These are phyloP conservation scores for Neodiprion pinetum DNA, from an alignment of 1,140 invertebrate genomes.

Conservation along the genomic window DNA sequence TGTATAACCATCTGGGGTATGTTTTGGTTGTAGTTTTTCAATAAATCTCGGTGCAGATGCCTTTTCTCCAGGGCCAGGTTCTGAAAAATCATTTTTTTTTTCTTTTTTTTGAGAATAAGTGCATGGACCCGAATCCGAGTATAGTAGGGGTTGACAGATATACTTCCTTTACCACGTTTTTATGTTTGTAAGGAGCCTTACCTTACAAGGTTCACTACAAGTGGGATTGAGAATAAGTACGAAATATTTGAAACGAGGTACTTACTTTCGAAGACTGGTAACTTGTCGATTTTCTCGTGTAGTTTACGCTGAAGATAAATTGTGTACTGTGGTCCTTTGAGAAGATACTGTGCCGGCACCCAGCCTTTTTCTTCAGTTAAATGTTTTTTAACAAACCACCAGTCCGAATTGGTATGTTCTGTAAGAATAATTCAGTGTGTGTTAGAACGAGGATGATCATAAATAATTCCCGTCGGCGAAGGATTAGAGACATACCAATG, in stretches of 20 bases:
- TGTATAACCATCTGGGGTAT: slow-evolving; percentile 84
- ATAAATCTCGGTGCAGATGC: slow-evolving; percentile 83
- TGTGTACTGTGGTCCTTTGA: slow-evolving; percentile 82
- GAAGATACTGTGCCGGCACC: slow-evolving; percentile 88
- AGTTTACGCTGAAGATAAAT: slow-evolving; percentile 86
- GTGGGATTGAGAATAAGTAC: not conserved
- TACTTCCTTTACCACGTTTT: not conserved
- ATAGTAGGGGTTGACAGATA: too few relatives aligned
- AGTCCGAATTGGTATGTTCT: slow-evolving; percentile 82
- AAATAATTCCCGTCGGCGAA: not conserved
- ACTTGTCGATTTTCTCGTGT: slow-evolving; percentile 89
- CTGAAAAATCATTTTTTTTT: slow-evolving; percentile 61
- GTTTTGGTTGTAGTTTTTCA: slow-evolving; percentile 83
- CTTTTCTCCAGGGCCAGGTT: slow-evolving; percentile 79
- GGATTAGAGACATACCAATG: slow-evolving; percentile 66
- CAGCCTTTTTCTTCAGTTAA: slow-evolving; percentile 90
- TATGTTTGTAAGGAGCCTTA: slow-evolving; percentile 15
- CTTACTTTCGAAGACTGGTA: slow-evolving; percentile 92
- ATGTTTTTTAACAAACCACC: slow-evolving; percentile 93
- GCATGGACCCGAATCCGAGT: too few relatives aligned
- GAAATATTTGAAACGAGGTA: slow-evolving; percentile 30
- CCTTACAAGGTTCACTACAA: not conserved
- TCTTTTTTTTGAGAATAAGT: not conserved
- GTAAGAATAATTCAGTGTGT: slow-evolving; percentile 14
- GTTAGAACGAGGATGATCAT: slow-evolving; percentile 24